Evolutionary conservation across 2,888 invertebrate genomes (phyloP).

Genomic region (Troilus luridus): DNA sequence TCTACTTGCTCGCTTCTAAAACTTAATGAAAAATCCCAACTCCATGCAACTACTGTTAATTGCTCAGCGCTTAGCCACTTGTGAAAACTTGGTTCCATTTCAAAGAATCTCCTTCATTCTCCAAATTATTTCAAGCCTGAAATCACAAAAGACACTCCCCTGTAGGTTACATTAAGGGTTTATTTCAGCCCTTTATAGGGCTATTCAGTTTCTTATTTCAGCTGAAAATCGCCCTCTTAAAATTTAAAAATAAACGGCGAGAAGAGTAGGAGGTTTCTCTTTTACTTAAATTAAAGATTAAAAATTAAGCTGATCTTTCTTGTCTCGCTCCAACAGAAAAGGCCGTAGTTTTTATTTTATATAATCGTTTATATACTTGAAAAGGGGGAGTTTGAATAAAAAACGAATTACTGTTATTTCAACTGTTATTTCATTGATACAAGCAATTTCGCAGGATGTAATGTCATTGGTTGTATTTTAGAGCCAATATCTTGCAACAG

Average conservation of each 20-base stretch:
- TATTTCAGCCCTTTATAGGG: conserved; percentile 45
- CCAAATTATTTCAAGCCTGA: conserved; percentile 46
- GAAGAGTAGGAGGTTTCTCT: neutral
- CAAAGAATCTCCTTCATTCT: conserved; percentile 44
- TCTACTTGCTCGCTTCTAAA: conserved; percentile 16
- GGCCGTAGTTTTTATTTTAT: neutral
- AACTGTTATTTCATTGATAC: too few relatives aligned
- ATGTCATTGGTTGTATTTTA: too few relatives aligned
- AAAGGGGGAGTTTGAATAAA: neutral
- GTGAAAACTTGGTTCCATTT: conserved; percentile 32
- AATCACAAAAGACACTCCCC: conserved; percentile 42
- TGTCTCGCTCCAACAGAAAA: neutral
- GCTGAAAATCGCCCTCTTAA: conserved; percentile 39
- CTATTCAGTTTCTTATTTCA: conserved; percentile 41
- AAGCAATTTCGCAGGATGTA: too few relatives aligned
- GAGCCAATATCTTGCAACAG: too few relatives aligned
- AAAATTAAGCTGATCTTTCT: conserved; percentile 31
- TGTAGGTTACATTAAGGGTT: conserved; percentile 46
- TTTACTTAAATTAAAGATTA: conserved; percentile 27
- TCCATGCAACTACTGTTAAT: conserved; percentile 46
- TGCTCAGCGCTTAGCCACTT: conserved; percentile 38
- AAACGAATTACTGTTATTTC: too few relatives aligned
- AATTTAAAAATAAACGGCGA: conserved; percentile 34
- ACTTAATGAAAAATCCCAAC: conserved; percentile 48
- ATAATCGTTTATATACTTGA: neutral